Evolutionary conservation across 2,797 vertebrate genomes (phyloP), one percentile per base, ranked within the genome.

Genomic region (Enteromius argenteus): DNA sequence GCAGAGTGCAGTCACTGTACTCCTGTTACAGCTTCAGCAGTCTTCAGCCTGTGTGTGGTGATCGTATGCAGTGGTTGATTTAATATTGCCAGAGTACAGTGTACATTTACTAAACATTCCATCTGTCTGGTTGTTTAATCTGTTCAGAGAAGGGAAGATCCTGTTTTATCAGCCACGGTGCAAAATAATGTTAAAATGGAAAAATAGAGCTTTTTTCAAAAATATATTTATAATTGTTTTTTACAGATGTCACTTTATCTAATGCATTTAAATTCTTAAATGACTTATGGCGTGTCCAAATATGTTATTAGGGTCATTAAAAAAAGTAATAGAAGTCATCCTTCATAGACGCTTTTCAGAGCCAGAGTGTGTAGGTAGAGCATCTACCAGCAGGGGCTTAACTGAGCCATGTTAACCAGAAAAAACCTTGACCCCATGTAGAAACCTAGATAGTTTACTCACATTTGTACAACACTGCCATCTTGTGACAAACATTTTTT

Each of bases 381-480:
- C 17, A 74, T 35, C 30, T 35, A 35, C 46, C 72, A 74, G 46
- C 17, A 53, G 46, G 17, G 71, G 32, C n/a, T 23, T 8, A 58
- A 76, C n/a, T 56, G 53, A 76, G 35, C 35, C 1, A 76, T 42
- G 32, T 6, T 17, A 27, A 42, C 35, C 74, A 27, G 51, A 39
- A 56, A 51, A 32, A 74, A 35, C 3, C 10, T n/a, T 78, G 15
- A 44, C 9, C 73, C 3, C 3, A 4, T 60, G n/a, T n/a, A 60
- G n/a, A 77, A 75, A 53, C 30, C 49, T 5, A 53, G 19, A 21
- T 32, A 19, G 37, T 78, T 46, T 30, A 62, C 13, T 58, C 35
- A 39, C 0, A 6, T 2, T 46, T 69, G 67, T 62, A 19, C 64
- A 85, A 83, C 49, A 80, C 62, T 83, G 69, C 80, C 86, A 75